phyloP scores from a whole-genome alignment of 2,797 vertebrate species.

The Enteromius treurensis region DNA sequence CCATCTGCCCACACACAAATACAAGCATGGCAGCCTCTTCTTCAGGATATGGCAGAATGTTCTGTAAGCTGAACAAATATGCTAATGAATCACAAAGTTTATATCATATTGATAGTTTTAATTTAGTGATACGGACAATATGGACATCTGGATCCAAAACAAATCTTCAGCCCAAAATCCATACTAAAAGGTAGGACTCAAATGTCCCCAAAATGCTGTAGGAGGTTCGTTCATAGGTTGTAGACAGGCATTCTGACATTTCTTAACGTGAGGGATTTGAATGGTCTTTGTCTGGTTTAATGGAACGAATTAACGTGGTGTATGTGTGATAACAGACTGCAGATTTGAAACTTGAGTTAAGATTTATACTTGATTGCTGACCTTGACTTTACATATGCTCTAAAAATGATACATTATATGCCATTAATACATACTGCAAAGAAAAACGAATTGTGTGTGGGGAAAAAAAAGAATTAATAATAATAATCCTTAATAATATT shows the following conservation, averaged over 20 bases:
- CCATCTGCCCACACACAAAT: slow-evolving; percentile 40
- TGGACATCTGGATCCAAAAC: slow-evolving; percentile 55
- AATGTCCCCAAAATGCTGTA: not conserved
- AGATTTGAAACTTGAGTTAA: not conserved
- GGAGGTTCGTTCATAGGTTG: not conserved
- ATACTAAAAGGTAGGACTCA: slow-evolving; percentile 54
- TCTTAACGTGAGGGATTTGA: not conserved
- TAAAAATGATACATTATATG: not conserved
- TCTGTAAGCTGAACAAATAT: slow-evolving; percentile 63
- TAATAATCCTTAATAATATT: not conserved
- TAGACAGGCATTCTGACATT: not conserved
- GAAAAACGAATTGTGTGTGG: not conserved
- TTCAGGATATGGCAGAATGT: slow-evolving; percentile 56
- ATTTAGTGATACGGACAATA: slow-evolving; percentile 57
- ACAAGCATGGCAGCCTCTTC: slow-evolving; percentile 72
- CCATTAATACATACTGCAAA: not conserved
- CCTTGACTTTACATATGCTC: not conserved
- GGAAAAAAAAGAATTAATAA: too few species aligned
- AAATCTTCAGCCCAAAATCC: slow-evolving; percentile 52
- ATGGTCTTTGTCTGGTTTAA: not conserved
- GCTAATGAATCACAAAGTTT: slow-evolving; percentile 50
- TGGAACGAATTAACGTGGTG: not conserved
- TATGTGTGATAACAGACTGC: not conserved
- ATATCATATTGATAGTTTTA: slow-evolving; percentile 2
- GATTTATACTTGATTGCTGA: not conserved